Percentiles rank a stretch among this genome's conserved stretches.
phyloP scores from a whole-genome alignment of 2,888 invertebrate genomes.

The Iselma pallidipennis region DNA sequence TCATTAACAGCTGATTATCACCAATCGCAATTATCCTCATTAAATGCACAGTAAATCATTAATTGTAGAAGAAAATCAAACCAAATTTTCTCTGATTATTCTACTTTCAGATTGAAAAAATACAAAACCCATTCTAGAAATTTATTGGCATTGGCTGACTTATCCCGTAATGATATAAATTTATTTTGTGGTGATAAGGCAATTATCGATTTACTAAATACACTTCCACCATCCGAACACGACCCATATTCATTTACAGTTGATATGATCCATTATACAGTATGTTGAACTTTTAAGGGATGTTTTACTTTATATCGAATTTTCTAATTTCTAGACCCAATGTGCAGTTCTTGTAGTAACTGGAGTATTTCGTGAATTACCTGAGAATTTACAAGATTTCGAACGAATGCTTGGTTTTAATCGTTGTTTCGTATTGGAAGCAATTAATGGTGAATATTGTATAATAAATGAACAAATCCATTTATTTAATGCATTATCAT shows the following conservation, averaged over 20 bases:
- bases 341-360: constrained; percentile 63
- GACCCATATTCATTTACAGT: constrained; percentile 68
- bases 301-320: not conserved
- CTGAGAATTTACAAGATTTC: constrained; percentile 54
- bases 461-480: constrained; percentile 71
- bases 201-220: constrained; percentile 57
- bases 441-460: constrained; percentile 60
- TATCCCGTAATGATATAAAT: constrained; percentile 39
- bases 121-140: constrained; percentile 58
- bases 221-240: constrained; percentile 66
- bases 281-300: constrained; percentile 50
- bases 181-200: constrained; percentile 12
- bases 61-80: constrained; percentile 3
- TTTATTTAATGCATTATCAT: constrained; percentile 57
- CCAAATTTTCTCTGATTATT: not conserved
- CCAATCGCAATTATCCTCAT: constrained; percentile 43
- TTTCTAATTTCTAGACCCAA: constrained; percentile 46
- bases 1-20: constrained; percentile 59
- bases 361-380: constrained; percentile 68
- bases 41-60: constrained; percentile 42
- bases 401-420: constrained; percentile 62
- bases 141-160: constrained; percentile 52
- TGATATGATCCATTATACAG: constrained; percentile 66
- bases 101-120: constrained; percentile 44
- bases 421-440: constrained; percentile 62